phyloP scores from a whole-genome alignment of 2,888 invertebrate species.

The Caenorhabditis japonica region DNA sequence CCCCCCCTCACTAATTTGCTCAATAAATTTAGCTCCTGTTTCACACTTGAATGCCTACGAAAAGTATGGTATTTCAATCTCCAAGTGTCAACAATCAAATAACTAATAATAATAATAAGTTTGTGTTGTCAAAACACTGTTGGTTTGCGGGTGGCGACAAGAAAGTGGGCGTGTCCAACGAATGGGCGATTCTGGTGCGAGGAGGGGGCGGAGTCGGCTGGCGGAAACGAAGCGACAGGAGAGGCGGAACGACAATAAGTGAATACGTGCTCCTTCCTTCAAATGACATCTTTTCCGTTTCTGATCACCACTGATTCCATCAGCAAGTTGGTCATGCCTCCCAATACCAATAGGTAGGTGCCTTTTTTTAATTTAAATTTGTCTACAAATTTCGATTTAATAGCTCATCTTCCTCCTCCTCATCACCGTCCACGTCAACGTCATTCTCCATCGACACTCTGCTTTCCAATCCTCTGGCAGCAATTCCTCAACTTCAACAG shows the following conservation, averaged over 20 bases:
- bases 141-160: not conserved
- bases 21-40: no score
- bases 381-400: not conserved
- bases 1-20: no score
- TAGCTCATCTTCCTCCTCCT: conserved; percentile 16
- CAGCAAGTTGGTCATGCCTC: conserved; percentile 11
- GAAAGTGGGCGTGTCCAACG: conserved; percentile 28
- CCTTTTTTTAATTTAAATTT: not conserved
- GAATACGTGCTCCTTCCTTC: not conserved
- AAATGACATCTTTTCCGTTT: conserved; percentile 37
- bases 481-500: conserved; percentile 19
- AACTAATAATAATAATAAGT: no score
- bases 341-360: conserved; percentile 13
- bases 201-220: conserved; percentile 24
- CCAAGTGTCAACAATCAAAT: no score
- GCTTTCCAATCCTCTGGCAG: conserved; percentile 33
- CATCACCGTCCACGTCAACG: conserved; percentile 44
- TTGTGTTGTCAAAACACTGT: conserved; percentile 14
- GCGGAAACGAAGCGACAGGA: conserved; percentile 2
- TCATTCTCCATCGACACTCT: conserved; percentile 53
- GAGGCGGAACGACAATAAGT: not conserved
- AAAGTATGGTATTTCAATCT: no score
- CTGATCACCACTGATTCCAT: conserved; percentile 22
- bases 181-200: no score
- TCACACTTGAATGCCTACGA: no score